Percentiles rank a stretch among this genome's conserved stretches.
Evolutionary conservation across 2,113 vertebrate species (phyloP).

Genomic region (Echinops telfairi): DNA sequence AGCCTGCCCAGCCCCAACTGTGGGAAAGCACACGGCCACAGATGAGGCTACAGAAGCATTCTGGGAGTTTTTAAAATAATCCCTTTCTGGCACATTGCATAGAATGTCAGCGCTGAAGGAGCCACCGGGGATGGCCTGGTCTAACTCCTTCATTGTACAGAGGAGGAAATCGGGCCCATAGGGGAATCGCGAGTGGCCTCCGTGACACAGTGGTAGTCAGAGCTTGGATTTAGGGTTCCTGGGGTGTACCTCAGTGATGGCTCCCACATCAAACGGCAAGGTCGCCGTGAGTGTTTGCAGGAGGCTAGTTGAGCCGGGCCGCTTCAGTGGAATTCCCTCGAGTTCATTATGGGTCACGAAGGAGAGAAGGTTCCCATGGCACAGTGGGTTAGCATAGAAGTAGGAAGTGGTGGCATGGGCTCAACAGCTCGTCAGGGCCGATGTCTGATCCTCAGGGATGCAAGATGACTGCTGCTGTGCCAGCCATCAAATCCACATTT

Average conservation of each 20-base stretch:
- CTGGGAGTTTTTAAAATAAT: slow-evolving; percentile 38
- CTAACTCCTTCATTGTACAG: neutral
- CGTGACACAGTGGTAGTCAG: neutral
- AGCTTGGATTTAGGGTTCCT: neutral
- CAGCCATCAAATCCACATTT: neutral
- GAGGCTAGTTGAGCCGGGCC: neutral
- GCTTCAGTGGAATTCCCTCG: slow-evolving; percentile 14
- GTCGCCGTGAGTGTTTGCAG: slow-evolving; percentile 15
- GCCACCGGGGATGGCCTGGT: neutral
- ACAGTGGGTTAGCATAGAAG: too few species aligned
- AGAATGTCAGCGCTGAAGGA: slow-evolving; percentile 17
- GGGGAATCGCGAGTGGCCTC: neutral
- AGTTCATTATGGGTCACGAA: neutral
- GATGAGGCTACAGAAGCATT: slow-evolving; percentile 6
- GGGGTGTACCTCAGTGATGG: neutral
- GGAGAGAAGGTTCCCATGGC: neutral
- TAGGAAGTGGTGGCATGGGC: neutral
- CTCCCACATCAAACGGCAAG: neutral
- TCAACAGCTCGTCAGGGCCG: neutral
- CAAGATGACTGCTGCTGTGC: neutral
- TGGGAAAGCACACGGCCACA: slow-evolving; percentile 9
- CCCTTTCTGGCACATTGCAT: slow-evolving; percentile 36
- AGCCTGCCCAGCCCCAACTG: neutral
- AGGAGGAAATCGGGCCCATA: neutral
- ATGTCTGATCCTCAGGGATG: neutral